Conservation (phyloP, 2,797 vertebrate genomes). For the Argya squamiceps region DNA sequence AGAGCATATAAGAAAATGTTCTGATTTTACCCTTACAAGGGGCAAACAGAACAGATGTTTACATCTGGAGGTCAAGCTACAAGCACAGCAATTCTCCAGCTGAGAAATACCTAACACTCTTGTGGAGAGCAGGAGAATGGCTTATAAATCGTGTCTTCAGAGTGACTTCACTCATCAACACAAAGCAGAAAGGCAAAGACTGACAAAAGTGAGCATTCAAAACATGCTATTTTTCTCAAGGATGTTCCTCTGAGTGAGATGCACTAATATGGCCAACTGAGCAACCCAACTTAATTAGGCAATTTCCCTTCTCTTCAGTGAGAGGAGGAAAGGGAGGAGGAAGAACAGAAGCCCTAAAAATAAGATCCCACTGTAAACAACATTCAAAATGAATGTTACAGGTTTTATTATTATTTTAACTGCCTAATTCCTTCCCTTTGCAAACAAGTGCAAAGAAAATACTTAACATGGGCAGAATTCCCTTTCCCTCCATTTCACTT, state of each 20-base stretch:
- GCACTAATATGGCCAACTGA: background rate
- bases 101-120: background rate
- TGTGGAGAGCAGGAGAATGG: background rate
- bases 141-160: background rate
- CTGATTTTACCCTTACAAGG: background rate
- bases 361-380: background rate
- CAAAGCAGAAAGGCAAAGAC: background rate
- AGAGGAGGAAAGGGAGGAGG: background rate
- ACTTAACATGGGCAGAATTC: background rate
- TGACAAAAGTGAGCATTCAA: background rate
- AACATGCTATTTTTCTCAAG: background rate
- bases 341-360: slow-evolving; percentile 20
- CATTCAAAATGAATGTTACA: background rate
- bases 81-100: background rate
- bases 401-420: slow-evolving; percentile 25
- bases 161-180: background rate
- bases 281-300: slow-evolving; percentile 2
- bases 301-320: background rate
- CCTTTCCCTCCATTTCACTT: background rate
- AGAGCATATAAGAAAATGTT: background rate
- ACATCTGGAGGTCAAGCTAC: slow-evolving; percentile 14
- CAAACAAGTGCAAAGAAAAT: background rate
- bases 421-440: background rate
- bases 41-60: slow-evolving; percentile 15
- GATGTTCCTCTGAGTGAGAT: background rate